phyloP scores from a whole-genome alignment of 2,797 vertebrate genomes.

The Sorex maritimensis region DNA sequence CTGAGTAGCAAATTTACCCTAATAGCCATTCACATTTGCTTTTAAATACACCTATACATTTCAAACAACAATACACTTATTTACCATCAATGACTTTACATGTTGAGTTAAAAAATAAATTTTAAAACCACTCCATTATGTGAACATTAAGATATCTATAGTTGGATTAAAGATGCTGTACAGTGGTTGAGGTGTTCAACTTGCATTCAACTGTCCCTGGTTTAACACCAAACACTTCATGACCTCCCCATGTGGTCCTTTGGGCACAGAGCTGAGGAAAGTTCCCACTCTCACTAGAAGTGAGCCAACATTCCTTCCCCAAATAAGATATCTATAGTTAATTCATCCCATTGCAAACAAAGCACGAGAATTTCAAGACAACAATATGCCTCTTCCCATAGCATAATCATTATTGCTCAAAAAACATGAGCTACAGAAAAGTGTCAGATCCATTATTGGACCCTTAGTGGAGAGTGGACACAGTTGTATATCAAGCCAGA shows the following conservation, averaged over 20 bases:
- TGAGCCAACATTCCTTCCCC: too few relatives aligned
- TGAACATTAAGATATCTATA: too few relatives aligned
- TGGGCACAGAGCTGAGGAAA: neutral
- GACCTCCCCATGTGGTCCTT: too few relatives aligned
- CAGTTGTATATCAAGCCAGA: neutral
- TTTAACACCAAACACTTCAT: too few relatives aligned
- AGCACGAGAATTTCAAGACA: neutral
- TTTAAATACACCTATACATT: neutral
- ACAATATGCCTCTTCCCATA: neutral
- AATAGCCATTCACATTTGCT: neutral
- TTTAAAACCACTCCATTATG: too few relatives aligned
- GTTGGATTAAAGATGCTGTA: too few relatives aligned
- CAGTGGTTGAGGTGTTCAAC: too few relatives aligned
- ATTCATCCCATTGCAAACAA: neutral
- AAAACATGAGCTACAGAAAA: neutral
- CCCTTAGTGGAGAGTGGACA: too few relatives aligned
- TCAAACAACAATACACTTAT: constrained; percentile 7
- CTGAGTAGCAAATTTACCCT: neutral
- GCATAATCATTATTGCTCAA: neutral
- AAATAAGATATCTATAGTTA: too few relatives aligned
- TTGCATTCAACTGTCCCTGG: too few relatives aligned
- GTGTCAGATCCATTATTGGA: neutral
- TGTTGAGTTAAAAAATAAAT: neutral
- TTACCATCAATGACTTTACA: neutral
- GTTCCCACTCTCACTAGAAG: neutral